Base-by-base conservation (phyloP, 2,888 invertebrate species). In the Trisateles emortualis region DNA sequence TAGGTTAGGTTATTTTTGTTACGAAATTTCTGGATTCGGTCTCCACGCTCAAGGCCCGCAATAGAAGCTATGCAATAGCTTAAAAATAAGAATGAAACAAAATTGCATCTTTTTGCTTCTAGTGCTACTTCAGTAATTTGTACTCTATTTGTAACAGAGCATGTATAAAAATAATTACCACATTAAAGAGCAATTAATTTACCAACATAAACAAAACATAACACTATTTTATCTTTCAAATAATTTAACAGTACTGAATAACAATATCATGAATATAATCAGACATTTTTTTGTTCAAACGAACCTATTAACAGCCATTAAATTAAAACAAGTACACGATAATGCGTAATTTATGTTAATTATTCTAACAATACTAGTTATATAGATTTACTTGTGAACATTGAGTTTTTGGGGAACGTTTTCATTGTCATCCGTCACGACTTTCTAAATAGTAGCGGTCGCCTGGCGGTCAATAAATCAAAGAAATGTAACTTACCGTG, bases 261-360 rank as follows among this genome's bases (percentile, higher is more conserved):
- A 46, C 42, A 35, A 30, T 51, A 48, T 58, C 50, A 46, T 68
- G 50, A 54, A 58, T 50, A 68, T 47, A 38, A 52, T 62, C 51
- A 40, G 3, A 17, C 42, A 14, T 44, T 59, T 68, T 71, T 70
- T 63, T 67, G 63, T 65, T 68, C 63, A 64, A 72, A 73, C 68
- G 68, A 71, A 67, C 70, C 70, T 70, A 80, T 81, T 79, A 81
- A 57, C 70, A 72, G 71, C 70, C 75, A 75, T 81, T 71, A 81
- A 79, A 79, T 80, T 81, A 72, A 77, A 76, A 76, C 76, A 73
- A 77, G 75, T 72, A 75, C 73, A 77, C 69, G 71, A 79, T 81
- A 77, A 81, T 74, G 64, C 46, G 63, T 81, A 78, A 80, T 81
- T 81, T 77, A 81, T 81, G 79, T 46, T 79, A 80, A 81, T 81